Base-by-base conservation (phyloP, 2,888 invertebrate genomes). In the Chrysomela aeneicollis region DNA sequence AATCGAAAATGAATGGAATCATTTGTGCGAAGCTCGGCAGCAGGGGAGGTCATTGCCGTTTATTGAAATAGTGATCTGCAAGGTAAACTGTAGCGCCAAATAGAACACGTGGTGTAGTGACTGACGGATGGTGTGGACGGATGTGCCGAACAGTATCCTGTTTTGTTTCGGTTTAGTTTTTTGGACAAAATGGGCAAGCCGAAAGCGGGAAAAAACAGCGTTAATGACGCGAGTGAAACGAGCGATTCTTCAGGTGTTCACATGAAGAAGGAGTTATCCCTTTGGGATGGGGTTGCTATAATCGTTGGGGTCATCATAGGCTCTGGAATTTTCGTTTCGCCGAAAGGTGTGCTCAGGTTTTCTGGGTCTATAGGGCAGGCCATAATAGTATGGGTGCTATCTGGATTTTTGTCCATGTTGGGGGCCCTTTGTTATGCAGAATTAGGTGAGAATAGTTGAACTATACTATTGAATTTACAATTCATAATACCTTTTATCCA, bases 351-450 rank as follows among this genome's bases (percentile, higher is more conserved):
- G 1, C 87, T 98, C 62, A 86, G 88, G 75, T 92, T 96, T 83
- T 94, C 95, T 8, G 94, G 94, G 21, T 94, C 95, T 3, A 92
- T 95, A 12, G 97, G 97, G 71, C 87, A 94, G 32, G 94, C 97
- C 0, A 83, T 98, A 19, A 81, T 93, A 2, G 90, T 98, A 55
- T 98, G 98, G 98, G 85, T 91, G 0, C 82, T 91, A 1, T 96
- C 95, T 79, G 98, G 98, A 2, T 77, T 94, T 8, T 85, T 98
- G 50, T 96, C 97, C 0, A 93, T 95, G 84, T 87, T 98, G 30
- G 98, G 98, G 9, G 98, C 98, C 0, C 84, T 98, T 49, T 98
- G 98, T 75, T 99, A 99, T 82, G 97, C 98, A 5, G 98, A 99
- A 86, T 85, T 99, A 69, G 98, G 98, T 75, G 52, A 68, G 70